A percentile compares a stretch with the other conserved stretches of the same genome.
Conservation (phyloP, 2,888 invertebrate species). For the Timema podura region DNA sequence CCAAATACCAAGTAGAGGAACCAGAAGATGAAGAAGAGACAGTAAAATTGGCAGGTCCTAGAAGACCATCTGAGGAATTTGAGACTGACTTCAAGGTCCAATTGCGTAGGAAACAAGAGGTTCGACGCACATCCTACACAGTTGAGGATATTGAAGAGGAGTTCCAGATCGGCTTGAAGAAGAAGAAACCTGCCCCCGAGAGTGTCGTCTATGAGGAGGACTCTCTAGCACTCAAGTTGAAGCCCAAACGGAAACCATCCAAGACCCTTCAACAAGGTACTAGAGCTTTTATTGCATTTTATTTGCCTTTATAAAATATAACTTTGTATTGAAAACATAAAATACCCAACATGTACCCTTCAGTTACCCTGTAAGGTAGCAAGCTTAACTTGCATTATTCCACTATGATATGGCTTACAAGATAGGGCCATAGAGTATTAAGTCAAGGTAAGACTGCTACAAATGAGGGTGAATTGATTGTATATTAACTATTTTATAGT, state of each 20-base stretch:
- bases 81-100: constrained; percentile 46
- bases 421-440: too few species aligned
- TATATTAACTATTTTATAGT: too few species aligned
- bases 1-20: constrained; percentile 28
- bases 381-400: too few species aligned
- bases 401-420: too few species aligned
- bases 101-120: constrained; percentile 46
- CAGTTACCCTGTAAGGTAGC: too few species aligned
- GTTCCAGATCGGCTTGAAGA: constrained; percentile 41
- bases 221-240: constrained; percentile 65
- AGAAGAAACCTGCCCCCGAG: constrained; percentile 49
- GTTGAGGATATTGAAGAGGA: constrained; percentile 48
- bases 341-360: too few species aligned
- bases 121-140: constrained; percentile 51
- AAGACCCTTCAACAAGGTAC: constrained; percentile 37
- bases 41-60: constrained; percentile 4
- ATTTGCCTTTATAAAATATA: too few species aligned
- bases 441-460: too few species aligned
- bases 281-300: too few species aligned
- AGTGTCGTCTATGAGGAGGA: constrained; percentile 58
- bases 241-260: constrained; percentile 59
- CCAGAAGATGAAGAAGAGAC: constrained; percentile 26
- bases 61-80: constrained; percentile 41
- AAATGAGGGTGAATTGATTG: too few species aligned
- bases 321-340: too few species aligned